phyloP scores from a whole-genome alignment of 2,113 vertebrate genomes.

The Bothrops jararaca region DNA sequence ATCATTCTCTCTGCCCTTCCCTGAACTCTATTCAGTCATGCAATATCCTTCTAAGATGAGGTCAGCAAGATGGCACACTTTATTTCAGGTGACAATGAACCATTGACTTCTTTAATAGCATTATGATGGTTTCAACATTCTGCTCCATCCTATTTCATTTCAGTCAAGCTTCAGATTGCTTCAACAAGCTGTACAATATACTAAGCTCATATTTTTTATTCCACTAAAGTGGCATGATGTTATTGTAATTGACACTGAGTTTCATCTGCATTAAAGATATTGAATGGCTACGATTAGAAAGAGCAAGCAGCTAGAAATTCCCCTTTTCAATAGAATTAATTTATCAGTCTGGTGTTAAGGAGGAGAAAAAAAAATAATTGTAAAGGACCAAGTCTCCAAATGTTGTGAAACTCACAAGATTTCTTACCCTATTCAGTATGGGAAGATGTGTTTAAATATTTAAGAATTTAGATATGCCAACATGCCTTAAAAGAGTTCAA shows the following conservation, averaged over 20 bases:
- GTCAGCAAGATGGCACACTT: background rate
- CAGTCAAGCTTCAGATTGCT: background rate
- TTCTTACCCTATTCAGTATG: background rate
- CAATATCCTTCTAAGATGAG: slow-evolving; percentile 21
- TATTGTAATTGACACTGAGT: background rate
- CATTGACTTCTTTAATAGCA: slow-evolving; percentile 1
- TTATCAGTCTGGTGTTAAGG: background rate
- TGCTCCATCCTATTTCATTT: background rate
- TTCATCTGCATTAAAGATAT: background rate
- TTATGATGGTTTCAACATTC: slow-evolving; percentile 6
- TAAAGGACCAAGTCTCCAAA: background rate
- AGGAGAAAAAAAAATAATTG: background rate
- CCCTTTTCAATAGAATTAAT: background rate
- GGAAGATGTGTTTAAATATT: background rate
- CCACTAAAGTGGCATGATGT: background rate
- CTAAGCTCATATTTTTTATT: background rate
- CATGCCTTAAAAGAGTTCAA: background rate
- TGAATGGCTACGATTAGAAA: background rate
- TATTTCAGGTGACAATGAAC: slow-evolving; percentile 17
- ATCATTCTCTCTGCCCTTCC: background rate
- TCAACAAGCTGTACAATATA: background rate
- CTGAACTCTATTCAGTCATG: slow-evolving; percentile 20
- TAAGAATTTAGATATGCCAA: background rate
- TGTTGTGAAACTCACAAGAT: background rate
- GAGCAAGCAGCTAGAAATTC: background rate